phyloP scores from a whole-genome alignment of 2,888 invertebrate species.

The Habrosyne pyritoides region DNA sequence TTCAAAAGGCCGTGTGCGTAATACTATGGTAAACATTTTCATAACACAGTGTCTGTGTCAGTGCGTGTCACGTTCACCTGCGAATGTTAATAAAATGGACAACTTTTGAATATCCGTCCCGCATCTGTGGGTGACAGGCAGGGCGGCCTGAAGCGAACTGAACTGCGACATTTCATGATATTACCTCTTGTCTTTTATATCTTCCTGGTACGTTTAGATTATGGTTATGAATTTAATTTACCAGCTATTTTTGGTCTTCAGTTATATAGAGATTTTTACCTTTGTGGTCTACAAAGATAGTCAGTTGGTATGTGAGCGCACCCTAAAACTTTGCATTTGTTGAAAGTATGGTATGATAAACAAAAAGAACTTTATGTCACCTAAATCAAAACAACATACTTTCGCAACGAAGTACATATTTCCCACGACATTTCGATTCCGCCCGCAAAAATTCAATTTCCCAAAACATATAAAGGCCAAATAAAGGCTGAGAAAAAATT shows the following conservation, averaged over 20 bases:
- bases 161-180: not conserved
- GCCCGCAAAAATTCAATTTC: not conserved
- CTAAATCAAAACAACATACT: too few species aligned
- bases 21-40: constrained; percentile 20
- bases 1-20: not conserved
- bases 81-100: constrained; percentile 43
- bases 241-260: not conserved
- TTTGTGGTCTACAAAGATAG: too few species aligned
- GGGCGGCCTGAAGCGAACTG: not conserved
- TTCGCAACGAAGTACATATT: not conserved
- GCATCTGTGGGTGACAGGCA: constrained; percentile 39
- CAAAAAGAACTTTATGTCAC: too few species aligned
- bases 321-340: too few species aligned
- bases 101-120: constrained; percentile 46
- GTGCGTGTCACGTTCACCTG: constrained; percentile 42
- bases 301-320: too few species aligned
- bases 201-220: not conserved
- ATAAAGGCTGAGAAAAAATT: not conserved
- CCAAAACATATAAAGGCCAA: not conserved
- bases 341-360: too few species aligned
- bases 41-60: constrained; percentile 31
- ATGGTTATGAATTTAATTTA: not conserved
- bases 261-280: too few species aligned
- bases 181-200: not conserved
- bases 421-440: not conserved